phyloP scores from a whole-genome alignment of 2,113 vertebrate genomes.

The Egretta garzetta region DNA sequence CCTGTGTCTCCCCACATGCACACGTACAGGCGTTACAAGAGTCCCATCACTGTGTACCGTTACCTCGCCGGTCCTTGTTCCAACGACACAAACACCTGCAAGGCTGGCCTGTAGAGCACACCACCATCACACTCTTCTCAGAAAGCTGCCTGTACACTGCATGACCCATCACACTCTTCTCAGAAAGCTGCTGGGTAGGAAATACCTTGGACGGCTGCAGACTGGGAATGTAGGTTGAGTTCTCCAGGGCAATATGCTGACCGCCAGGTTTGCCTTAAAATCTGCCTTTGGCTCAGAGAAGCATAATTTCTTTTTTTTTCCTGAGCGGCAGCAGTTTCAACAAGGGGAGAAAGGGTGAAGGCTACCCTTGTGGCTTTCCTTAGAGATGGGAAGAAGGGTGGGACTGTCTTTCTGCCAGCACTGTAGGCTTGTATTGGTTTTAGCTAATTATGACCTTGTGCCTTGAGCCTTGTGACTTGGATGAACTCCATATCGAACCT shows the following conservation, averaged over 20 bases:
- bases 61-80: not conserved
- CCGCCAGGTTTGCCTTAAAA: not conserved
- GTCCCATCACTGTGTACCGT: not conserved
- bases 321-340: not conserved
- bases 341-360: not conserved
- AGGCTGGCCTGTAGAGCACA: not conserved
- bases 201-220: not conserved
- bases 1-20: not conserved
- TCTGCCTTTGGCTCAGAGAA: not conserved
- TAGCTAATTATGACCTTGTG: not conserved
- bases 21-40: accelerated
- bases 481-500: not conserved
- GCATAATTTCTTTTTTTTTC: not conserved
- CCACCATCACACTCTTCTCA: not conserved
- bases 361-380: not conserved
- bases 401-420: not conserved
- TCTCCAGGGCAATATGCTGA: not conserved
- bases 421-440: not conserved
- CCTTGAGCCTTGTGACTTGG: not conserved
- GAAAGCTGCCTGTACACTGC: not conserved
- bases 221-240: not conserved
- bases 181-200: not conserved
- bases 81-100: not conserved
- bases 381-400: not conserved
- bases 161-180: not conserved